Conservation (phyloP, 2,888 invertebrate species). For the Plagodis pulveraria region DNA sequence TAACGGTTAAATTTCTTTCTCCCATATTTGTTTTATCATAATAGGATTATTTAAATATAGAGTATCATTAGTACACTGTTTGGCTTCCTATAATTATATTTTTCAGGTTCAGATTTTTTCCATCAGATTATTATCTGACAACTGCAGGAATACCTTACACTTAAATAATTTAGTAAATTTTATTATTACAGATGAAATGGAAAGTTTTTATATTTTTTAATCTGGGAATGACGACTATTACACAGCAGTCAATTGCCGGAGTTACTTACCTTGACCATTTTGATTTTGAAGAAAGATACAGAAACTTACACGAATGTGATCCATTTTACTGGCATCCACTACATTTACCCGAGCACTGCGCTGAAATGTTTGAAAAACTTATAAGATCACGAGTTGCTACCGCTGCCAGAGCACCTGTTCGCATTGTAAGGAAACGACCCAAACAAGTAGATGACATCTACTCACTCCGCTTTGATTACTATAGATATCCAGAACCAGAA, state of each 20-base stretch:
- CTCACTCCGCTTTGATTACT: slow-evolving; percentile 5
- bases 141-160: too few species aligned
- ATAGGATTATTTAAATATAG: background rate
- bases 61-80: background rate
- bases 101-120: too few species aligned
- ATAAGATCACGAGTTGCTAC: slow-evolving; percentile 53
- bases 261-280: slow-evolving; percentile 71
- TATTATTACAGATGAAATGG: slow-evolving; percentile 44
- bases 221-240: slow-evolving; percentile 28
- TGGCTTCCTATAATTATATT: background rate
- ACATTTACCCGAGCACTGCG: slow-evolving; percentile 67
- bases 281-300: slow-evolving; percentile 66
- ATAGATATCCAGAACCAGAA: slow-evolving; percentile 18
- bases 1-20: too few species aligned
- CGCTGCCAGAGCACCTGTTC: slow-evolving; percentile 42
- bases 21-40: too few species aligned
- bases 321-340: slow-evolving; percentile 74
- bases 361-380: slow-evolving; percentile 58
- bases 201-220: slow-evolving; percentile 33
- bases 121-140: too few species aligned
- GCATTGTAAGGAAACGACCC: slow-evolving; percentile 42
- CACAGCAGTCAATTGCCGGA: slow-evolving; percentile 62
- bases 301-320: slow-evolving; percentile 66
- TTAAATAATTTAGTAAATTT: too few species aligned
- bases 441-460: slow-evolving; percentile 3